Percentiles rank a stretch among this genome's conserved stretches.
Evolutionary conservation across 1,140 invertebrate species (phyloP).

Genomic region (Heliconius nattereri): DNA sequence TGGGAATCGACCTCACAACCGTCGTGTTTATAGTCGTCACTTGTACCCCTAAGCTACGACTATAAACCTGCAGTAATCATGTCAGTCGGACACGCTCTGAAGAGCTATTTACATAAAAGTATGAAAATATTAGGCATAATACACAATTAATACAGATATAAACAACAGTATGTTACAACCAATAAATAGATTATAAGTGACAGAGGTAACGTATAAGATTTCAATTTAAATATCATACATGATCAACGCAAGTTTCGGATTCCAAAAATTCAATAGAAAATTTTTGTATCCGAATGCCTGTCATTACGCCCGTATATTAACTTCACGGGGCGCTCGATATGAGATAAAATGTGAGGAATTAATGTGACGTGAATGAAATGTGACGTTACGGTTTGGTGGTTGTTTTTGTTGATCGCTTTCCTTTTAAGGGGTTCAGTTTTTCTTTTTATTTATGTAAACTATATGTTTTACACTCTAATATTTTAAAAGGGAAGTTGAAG

Average conservation of each 20-base stretch:
- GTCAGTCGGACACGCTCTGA: neutral
- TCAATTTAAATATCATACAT: constrained; percentile 60
- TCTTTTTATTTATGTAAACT: neutral
- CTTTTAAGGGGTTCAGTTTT: neutral
- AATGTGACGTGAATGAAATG: neutral
- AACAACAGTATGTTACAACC: constrained; percentile 14
- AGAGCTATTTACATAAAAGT: neutral
- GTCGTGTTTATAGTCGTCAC: no score
- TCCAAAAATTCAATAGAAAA: constrained; percentile 47
- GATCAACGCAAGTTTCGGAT: constrained; percentile 59
- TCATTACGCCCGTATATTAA: constrained; percentile 69
- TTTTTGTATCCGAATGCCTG: constrained; percentile 43
- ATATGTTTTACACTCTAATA: neutral
- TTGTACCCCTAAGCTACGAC: no score
- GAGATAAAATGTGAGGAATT: constrained; percentile 29
- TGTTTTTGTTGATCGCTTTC: neutral
- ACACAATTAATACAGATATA: neutral
- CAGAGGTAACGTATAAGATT: constrained; percentile 53
- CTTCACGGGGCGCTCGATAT: constrained; percentile 59
- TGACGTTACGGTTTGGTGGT: neutral
- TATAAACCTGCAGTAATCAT: no score
- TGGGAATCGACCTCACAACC: no score
- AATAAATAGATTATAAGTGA: constrained; percentile 18
- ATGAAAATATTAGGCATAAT: neutral
- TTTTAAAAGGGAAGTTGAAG: no score